Conservation (phyloP, 2,888 invertebrate species). For the Melanophora roralis region DNA sequence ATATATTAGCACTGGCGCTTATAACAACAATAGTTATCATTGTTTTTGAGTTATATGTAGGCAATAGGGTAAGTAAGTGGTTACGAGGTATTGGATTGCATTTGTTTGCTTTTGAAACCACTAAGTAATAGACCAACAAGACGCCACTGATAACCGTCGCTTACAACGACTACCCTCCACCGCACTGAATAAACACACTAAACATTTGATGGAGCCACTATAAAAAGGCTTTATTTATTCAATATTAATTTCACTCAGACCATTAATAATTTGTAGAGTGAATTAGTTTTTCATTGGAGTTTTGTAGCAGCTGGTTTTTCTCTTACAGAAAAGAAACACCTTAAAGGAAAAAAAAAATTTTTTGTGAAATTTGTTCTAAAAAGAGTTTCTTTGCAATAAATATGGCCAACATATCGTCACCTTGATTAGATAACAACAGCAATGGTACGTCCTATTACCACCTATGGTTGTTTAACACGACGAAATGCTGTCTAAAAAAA, state of each 20-base stretch:
- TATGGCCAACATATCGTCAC: too few relatives aligned
- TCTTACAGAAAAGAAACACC: too few relatives aligned
- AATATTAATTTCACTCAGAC: background rate
- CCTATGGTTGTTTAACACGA: too few relatives aligned
- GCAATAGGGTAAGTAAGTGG: conserved; percentile 2
- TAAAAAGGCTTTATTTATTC: conserved; percentile 5
- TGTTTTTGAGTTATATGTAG: conserved; percentile 4
- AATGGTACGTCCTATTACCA: too few relatives aligned
- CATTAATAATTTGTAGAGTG: background rate
- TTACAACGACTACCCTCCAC: background rate
- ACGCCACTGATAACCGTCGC: conserved; percentile 14
- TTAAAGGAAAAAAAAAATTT: too few relatives aligned
- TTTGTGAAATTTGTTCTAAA: too few relatives aligned
- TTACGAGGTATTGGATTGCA: conserved; percentile 34
- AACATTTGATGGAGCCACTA: background rate
- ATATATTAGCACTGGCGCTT: conserved; percentile 52
- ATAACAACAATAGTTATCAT: conserved; percentile 29
- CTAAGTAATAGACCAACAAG: conserved; percentile 20
- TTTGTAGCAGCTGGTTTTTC: background rate
- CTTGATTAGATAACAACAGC: too few relatives aligned
- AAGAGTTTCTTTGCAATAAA: too few relatives aligned
- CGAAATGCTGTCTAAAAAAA: too few relatives aligned
- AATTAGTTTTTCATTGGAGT: background rate
- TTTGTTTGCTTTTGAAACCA: conserved; percentile 23
- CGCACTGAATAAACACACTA: background rate